Percentiles rank a stretch among this genome's conserved stretches.
phyloP scores from a whole-genome alignment of 2,888 invertebrate genomes.

The Eilema sororculum region DNA sequence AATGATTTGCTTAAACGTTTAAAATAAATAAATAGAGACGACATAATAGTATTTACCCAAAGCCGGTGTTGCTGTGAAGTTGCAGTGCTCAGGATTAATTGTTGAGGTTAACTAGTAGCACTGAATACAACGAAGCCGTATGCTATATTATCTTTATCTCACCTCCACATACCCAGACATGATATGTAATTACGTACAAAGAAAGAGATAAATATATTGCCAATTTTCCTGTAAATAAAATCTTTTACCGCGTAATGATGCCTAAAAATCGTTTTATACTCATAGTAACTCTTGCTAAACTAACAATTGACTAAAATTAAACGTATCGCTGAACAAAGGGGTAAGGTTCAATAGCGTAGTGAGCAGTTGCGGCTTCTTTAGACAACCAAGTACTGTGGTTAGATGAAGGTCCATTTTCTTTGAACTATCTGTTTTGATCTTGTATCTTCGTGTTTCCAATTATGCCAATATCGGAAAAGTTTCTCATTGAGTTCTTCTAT shows the following conservation, averaged over 20 bases:
- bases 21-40: no score
- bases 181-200: neutral
- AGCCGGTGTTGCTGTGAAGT: no score
- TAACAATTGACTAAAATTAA: slow-evolving; percentile 31
- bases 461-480: slow-evolving; percentile 11
- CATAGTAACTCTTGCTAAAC: neutral
- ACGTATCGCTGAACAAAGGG: slow-evolving; percentile 36
- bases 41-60: no score
- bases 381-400: slow-evolving; percentile 26
- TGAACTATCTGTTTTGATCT: slow-evolving; percentile 28
- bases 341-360: slow-evolving; percentile 28
- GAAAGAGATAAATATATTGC: slow-evolving; percentile 3
- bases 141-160: neutral
- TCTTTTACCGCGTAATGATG: neutral
- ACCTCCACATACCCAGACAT: neutral
- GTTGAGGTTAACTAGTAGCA: neutral
- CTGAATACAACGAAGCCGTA: neutral
- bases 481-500: neutral
- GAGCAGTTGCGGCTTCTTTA: slow-evolving; percentile 39
- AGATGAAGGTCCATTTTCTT: slow-evolving; percentile 42
- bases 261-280: neutral
- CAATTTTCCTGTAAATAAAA: neutral
- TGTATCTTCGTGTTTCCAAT: slow-evolving; percentile 15
- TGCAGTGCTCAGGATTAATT: no score
- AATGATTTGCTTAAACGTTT: no score